Evolutionary conservation across 2,113 vertebrate genomes (phyloP).

Genomic region (Crypturellus undulatus): DNA sequence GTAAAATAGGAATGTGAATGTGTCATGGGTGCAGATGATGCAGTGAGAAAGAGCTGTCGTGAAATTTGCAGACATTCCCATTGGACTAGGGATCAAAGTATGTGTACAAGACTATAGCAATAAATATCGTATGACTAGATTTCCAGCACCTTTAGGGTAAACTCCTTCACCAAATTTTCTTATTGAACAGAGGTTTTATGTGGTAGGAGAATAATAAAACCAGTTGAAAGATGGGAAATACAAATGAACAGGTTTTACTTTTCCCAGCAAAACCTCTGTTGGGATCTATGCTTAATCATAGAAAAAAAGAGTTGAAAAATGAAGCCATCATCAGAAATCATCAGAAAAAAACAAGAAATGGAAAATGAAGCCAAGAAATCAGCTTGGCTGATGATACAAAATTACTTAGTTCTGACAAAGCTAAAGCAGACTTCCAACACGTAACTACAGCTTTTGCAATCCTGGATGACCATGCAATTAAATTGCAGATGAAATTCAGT

Average conservation of each 20-base stretch:
- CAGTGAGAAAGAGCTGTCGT: neutral
- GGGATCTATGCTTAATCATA: neutral
- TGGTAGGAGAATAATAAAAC: neutral
- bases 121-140: accelerated
- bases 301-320: neutral
- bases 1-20: neutral
- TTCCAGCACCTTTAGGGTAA: neutral
- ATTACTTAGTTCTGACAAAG: neutral
- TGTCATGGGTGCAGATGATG: neutral
- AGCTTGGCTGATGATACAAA: neutral
- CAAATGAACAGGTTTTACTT: neutral
- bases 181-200: neutral
- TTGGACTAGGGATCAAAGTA: neutral
- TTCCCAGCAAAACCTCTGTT: neutral
- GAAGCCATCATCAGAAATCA: neutral
- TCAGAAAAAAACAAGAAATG: neutral
- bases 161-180: neutral
- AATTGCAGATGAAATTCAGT: neutral
- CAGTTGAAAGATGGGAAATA: neutral
- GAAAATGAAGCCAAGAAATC: neutral
- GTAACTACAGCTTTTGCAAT: neutral
- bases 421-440: neutral
- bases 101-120: accelerated
- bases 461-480: neutral
- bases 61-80: neutral